Conservation (phyloP, 2,797 vertebrate species). For the Gouania willdenowi region DNA sequence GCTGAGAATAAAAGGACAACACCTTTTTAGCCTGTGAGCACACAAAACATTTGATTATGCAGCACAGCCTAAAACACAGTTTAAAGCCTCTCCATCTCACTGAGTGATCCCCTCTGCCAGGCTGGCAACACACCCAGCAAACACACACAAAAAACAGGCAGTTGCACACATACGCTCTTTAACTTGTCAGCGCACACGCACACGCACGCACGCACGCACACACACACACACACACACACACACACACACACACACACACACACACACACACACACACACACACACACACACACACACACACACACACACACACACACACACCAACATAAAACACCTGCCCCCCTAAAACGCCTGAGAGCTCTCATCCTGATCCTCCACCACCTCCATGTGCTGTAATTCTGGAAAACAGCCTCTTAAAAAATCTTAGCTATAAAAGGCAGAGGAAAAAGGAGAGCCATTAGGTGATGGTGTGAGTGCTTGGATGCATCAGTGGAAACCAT, state of each 20-base stretch:
- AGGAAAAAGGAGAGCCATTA: slow-evolving; percentile 52
- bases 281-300: neutral
- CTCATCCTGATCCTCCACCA: slow-evolving; percentile 50
- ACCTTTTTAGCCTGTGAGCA: slow-evolving; percentile 70
- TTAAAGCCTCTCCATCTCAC: slow-evolving; percentile 72
- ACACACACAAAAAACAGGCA: slow-evolving; percentile 1
- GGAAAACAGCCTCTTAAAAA: slow-evolving; percentile 63
- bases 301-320: slow-evolving; percentile 11
- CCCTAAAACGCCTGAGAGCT: slow-evolving; percentile 59
- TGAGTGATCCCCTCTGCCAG: slow-evolving; percentile 77
- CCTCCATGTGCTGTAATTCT: slow-evolving; percentile 66
- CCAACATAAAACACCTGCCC: slow-evolving; percentile 68
- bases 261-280: slow-evolving; percentile 1
- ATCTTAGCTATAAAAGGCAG: slow-evolving; percentile 56
- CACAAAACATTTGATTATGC: slow-evolving; percentile 75
- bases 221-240: neutral
- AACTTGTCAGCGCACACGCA: too few species aligned
- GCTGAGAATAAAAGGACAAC: slow-evolving; percentile 67
- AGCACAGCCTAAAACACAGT: slow-evolving; percentile 74
- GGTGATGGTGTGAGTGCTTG: slow-evolving; percentile 48
- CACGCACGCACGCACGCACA: too few species aligned
- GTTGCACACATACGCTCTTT: too few species aligned
- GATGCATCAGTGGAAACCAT: slow-evolving; percentile 49
- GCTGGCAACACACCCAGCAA: slow-evolving; percentile 46
- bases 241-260: slow-evolving; percentile 8